A percentile compares a stretch with the other conserved stretches of the same genome.
These are phyloP conservation scores for Geophilus truncorum DNA, from an alignment of 2,888 invertebrate species.

Conservation along the genomic window DNA sequence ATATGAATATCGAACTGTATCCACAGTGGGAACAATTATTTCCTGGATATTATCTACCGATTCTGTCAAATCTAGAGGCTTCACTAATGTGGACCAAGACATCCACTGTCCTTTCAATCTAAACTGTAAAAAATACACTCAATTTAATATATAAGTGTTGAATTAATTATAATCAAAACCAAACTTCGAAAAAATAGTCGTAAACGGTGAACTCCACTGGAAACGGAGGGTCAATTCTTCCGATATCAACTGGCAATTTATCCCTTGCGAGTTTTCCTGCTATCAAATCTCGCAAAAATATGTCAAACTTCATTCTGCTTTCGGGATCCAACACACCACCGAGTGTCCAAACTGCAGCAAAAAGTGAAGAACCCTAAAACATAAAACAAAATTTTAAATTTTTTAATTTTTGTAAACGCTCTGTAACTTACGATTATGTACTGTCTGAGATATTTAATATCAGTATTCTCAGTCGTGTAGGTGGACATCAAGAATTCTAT, in stretches of 20 bases:
- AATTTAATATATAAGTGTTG: too few species aligned
- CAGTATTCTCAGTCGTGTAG: background rate
- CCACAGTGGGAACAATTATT: conserved; percentile 52
- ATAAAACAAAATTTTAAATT: background rate
- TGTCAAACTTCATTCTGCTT: conserved; percentile 70
- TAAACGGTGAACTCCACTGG: conserved; percentile 72
- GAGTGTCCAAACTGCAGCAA: conserved; percentile 75
- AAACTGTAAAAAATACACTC: too few species aligned
- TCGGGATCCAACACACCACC: conserved; percentile 71
- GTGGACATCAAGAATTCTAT: background rate
- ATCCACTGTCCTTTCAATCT: conserved; percentile 83
- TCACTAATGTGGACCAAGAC: conserved; percentile 72
- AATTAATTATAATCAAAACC: background rate
- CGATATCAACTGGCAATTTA: conserved; percentile 58
- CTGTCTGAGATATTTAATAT: background rate
- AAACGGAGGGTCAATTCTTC: conserved; percentile 64
- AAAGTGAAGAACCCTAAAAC: conserved; percentile 63
- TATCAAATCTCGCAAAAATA: conserved; percentile 58
- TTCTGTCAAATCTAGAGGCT: conserved; percentile 56
- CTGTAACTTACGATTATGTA: background rate
- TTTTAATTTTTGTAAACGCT: background rate
- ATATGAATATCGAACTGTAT: conserved; percentile 51
- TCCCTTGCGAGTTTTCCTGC: conserved; percentile 46
- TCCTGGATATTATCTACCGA: conserved; percentile 47
- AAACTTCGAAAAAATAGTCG: conserved; percentile 69